These are phyloP conservation scores for Eilema griseolum DNA, from an alignment of 2,888 invertebrate species.

Conservation along the genomic window DNA sequence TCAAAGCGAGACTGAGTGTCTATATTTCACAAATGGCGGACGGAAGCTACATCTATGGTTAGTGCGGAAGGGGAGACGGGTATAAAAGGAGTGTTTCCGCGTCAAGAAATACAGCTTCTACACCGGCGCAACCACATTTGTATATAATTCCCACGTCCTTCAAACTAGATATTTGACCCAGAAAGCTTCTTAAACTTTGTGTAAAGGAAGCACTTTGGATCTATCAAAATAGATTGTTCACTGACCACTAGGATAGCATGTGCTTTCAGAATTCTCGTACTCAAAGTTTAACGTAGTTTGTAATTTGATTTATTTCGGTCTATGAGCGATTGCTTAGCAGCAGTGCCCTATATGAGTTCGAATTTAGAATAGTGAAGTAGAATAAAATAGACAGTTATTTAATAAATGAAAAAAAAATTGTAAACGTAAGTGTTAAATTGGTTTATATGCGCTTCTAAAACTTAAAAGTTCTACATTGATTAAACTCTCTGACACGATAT, in stretches of 20 bases:
- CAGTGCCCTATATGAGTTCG: not conserved
- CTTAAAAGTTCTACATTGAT: too few species aligned
- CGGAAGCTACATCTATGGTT: too few species aligned
- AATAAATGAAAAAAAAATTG: not conserved
- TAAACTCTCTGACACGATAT: too few species aligned
- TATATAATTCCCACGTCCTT: not conserved
- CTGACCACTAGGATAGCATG: not conserved
- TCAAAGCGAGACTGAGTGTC: too few species aligned
- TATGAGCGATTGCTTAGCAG: not conserved
- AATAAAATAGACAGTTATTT: not conserved
- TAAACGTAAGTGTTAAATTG: not conserved
- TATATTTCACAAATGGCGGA: too few species aligned
- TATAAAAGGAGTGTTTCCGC: too few species aligned
- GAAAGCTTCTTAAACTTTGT: slow-evolving; percentile 24
- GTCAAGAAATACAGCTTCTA: too few species aligned
- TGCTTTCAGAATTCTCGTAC: not conserved
- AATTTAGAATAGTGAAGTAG: not conserved
- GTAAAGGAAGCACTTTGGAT: not conserved
- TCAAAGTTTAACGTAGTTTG: not conserved
- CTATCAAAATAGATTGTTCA: not conserved
- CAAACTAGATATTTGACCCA: slow-evolving; percentile 14
- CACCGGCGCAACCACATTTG: too few species aligned
- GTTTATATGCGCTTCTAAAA: too few species aligned
- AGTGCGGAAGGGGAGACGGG: too few species aligned
- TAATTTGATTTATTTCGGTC: not conserved